Conservation (phyloP, 2,888 invertebrate genomes). For the Lordiphosa fenestrarum region DNA sequence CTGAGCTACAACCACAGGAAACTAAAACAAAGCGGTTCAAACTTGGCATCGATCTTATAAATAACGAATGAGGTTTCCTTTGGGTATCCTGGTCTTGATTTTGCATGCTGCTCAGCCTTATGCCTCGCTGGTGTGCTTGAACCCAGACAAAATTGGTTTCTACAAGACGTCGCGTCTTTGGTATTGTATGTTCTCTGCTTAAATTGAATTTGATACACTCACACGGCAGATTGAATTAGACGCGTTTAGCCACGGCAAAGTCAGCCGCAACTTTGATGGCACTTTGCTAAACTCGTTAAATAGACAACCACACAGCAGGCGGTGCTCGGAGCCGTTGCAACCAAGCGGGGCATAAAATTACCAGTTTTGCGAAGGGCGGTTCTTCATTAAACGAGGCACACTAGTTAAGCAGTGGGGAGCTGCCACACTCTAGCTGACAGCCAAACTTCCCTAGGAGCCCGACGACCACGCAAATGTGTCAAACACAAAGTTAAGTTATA, state of each 20-base stretch:
- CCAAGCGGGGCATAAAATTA: constrained; percentile 68
- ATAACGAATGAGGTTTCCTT: no score
- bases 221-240: constrained; percentile 55
- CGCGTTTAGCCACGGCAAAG: constrained; percentile 38
- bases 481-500: constrained; percentile 73
- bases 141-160: no score
- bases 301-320: constrained; percentile 25
- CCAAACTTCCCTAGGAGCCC: constrained; percentile 9
- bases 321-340: constrained; percentile 27
- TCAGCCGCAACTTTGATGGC: constrained; percentile 39
- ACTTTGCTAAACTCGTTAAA: constrained; percentile 45
- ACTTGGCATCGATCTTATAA: no score
- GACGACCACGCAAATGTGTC: constrained; percentile 63
- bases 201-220: constrained; percentile 46
- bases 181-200: neutral
- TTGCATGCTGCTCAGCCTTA: no score
- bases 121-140: no score
- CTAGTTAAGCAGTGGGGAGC: constrained; percentile 15
- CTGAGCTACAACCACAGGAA: no score
- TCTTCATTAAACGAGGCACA: constrained; percentile 38
- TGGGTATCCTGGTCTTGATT: no score
- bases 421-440: constrained; percentile 28
- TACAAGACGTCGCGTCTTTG: no score
- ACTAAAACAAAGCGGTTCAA: no score
- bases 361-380: constrained; percentile 52